Evolutionary conservation across 2,113 vertebrate species (phyloP).

Genomic region (Hippocampus guttulatus): DNA sequence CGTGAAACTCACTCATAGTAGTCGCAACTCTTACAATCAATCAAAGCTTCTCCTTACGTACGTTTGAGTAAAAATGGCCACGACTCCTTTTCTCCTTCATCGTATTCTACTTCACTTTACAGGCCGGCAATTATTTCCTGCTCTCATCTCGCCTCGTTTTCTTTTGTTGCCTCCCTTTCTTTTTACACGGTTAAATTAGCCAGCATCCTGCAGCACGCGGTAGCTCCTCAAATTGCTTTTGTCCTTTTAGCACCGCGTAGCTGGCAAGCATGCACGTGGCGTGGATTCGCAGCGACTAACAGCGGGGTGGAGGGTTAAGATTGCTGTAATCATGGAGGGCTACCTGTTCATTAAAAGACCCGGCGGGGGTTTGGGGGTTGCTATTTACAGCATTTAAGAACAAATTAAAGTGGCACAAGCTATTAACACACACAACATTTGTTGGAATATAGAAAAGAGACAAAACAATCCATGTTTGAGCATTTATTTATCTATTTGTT

Average conservation of each 20-base stretch:
- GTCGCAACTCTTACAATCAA: constrained; percentile 18
- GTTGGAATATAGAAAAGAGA: constrained; percentile 18
- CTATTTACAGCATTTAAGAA: constrained; percentile 92
- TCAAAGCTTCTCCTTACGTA: neutral
- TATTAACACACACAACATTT: constrained; percentile 88
- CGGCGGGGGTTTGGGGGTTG: constrained; percentile 78
- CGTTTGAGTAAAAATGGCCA: neutral
- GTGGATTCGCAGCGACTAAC: constrained; percentile 41
- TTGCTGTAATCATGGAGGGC: constrained; percentile 99
- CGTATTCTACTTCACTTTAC: constrained; percentile 30
- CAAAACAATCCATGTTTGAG: constrained; percentile 20
- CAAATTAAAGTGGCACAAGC: constrained; percentile 97
- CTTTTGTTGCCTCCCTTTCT: constrained; percentile 82
- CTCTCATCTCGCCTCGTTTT: constrained; percentile 73
- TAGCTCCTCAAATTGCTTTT: constrained; percentile 87
- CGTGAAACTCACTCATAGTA: constrained; percentile 6
- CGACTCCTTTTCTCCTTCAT: constrained; percentile 31
- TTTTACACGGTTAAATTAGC: constrained; percentile 82
- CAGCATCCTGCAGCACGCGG: constrained; percentile 83
- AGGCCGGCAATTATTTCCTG: constrained; percentile 55
- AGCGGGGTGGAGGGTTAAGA: constrained; percentile 85
- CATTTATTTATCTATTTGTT: constrained; percentile 25
- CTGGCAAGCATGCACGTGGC: constrained; percentile 34
- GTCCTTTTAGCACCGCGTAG: constrained; percentile 57
- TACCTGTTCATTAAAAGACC: constrained; percentile 99